Conservation (phyloP, 2,113 vertebrate species). For the Xyliphius kryptos region DNA sequence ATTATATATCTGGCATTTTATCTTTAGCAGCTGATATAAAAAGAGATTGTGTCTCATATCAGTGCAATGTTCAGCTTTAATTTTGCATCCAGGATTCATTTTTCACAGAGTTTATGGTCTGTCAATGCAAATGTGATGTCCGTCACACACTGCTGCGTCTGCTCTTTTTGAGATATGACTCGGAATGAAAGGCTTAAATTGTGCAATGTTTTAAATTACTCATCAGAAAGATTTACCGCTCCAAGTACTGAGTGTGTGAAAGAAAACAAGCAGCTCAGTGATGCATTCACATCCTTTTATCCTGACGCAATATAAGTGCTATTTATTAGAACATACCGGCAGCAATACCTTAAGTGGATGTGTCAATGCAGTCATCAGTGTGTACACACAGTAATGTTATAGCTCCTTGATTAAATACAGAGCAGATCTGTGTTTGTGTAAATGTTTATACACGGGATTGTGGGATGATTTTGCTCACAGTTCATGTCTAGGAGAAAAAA, state of each 20-base stretch:
- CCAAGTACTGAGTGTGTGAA: background rate
- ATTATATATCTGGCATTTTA: too few relatives aligned
- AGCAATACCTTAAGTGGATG: too few relatives aligned
- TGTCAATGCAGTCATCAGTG: background rate
- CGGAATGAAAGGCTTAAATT: background rate
- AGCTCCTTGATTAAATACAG: background rate
- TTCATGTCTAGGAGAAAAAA: too few relatives aligned
- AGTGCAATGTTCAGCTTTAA: too few relatives aligned
- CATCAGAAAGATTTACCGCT: background rate
- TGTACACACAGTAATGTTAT: background rate
- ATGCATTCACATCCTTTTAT: too few relatives aligned
- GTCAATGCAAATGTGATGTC: too few relatives aligned
- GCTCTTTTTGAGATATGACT: background rate
- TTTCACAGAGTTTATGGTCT: background rate
- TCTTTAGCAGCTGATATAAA: too few relatives aligned
- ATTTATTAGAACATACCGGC: too few relatives aligned
- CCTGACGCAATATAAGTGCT: too few relatives aligned
- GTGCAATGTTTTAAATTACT: background rate
- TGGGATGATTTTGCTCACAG: background rate
- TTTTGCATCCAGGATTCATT: too few relatives aligned
- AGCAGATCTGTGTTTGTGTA: background rate
- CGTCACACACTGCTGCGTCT: too few relatives aligned
- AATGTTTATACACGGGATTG: background rate
- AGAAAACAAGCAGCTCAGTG: background rate
- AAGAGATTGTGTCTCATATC: too few relatives aligned